Evolutionary conservation across 2,888 invertebrate species (phyloP).

Genomic region (Drosophila acutilabella): DNA sequence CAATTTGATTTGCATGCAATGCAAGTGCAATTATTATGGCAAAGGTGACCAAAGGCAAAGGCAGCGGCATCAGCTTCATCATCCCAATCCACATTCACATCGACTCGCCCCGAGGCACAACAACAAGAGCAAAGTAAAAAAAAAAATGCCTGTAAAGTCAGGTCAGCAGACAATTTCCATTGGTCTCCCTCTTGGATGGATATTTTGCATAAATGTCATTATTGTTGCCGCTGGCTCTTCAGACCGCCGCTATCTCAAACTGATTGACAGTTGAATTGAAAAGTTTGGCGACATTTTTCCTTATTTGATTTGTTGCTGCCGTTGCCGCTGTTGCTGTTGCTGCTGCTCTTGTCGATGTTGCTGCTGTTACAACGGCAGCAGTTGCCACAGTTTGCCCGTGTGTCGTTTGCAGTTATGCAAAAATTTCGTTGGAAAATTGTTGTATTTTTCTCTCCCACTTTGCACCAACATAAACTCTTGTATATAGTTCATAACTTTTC

Average conservation of each 20-base stretch:
- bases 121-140: conserved; percentile 38
- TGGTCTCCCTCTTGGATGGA: conserved; percentile 41
- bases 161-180: conserved; percentile 36
- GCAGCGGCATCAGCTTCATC: conserved; percentile 1
- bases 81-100: not conserved
- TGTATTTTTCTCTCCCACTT: conserved; percentile 49
- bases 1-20: conserved; percentile 84
- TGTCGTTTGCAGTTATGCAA: conserved; percentile 59
- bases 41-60: conserved; percentile 72
- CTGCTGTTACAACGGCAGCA: conserved; percentile 17
- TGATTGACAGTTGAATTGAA: conserved; percentile 85
- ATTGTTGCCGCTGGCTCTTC: conserved; percentile 76
- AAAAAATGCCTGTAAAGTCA: conserved; percentile 1
- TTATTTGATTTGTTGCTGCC: conserved; percentile 80
- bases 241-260: conserved; percentile 81
- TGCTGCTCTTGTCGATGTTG: conserved; percentile 9
- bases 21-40: conserved; percentile 84
- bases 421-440: conserved; percentile 70
- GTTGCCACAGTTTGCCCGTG: conserved; percentile 9
- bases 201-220: conserved; percentile 80
- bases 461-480: conserved; percentile 25
- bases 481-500: conserved; percentile 72
- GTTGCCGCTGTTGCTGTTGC: conserved; percentile 22
- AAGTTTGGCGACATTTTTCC: conserved; percentile 84
- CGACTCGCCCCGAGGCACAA: conserved; percentile 28